Evolutionary conservation across 2,797 vertebrate genomes (phyloP), one percentile per base, ranked within the genome.

Genomic region (Ficedula albicollis): DNA sequence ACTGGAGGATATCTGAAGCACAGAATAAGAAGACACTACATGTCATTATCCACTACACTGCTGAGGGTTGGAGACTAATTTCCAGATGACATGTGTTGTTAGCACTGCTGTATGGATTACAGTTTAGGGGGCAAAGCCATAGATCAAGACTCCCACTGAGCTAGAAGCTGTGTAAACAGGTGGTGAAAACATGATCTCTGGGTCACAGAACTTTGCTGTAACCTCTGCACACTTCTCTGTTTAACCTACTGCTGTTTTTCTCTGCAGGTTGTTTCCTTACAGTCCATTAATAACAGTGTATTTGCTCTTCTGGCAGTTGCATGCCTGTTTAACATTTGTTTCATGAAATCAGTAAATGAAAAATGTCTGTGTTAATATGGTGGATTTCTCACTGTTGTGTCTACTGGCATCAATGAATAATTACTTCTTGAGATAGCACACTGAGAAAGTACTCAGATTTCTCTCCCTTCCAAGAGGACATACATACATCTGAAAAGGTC

Each of bases 31-130:
- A 21, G 39, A 51, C 46, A 34, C 25, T 63, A 46, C 41, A 69
- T 60, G 63, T 54, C 55, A 56, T 93, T 90, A 69, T 56, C 66
- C 79, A 41, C 49, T 75, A 15, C 5, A 34, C 83, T 84, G 74
- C 67, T 91, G 89, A 88, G 74, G 85, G 52, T 19, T 55, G 36
- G 56, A 90, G 70, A 89, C 52, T 81, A 74, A 90, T 91, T 95
- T 96, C 72, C 74, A 89, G 63, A 72, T 77, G 74, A 90, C 85
- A 63, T 56, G 59, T 43, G 70, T 72, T 93, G 49, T 74, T 86
- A 73, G 48, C 27, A 36, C 22, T 90, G 56, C 44, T 89, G 30
- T 70, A 86, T 48, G 66, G 59, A 79, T 94, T 87, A 68, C 52
- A 67, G n/a, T 11, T 69, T 52, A 56, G 41, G 52, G 76, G 63